Evolutionary conservation across 1,140 invertebrate species (phyloP).

Genomic region (Lepidurus arcticus): DNA sequence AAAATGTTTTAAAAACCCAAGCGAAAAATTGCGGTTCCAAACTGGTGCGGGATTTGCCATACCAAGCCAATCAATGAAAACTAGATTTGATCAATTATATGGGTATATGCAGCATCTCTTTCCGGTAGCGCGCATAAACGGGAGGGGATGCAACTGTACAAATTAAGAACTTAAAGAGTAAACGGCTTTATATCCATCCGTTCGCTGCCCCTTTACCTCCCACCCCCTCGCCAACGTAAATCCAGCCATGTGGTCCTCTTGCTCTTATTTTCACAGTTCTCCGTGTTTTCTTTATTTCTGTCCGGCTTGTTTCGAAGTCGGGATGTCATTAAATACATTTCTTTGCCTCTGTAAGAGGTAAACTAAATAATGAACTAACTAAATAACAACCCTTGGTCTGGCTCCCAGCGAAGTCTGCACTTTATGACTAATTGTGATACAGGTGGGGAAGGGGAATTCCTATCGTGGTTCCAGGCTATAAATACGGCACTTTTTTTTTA

Average conservation of each 20-base stretch:
- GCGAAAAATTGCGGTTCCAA: conserved; percentile 1
- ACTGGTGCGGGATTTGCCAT: background rate
- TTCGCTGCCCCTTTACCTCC: background rate
- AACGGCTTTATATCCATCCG: background rate
- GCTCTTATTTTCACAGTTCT: conserved; percentile 1
- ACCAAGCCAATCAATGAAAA: background rate
- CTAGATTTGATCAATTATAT: background rate
- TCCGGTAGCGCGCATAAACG: background rate
- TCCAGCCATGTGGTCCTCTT: background rate
- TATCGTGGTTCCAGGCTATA: background rate
- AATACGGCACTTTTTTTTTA: background rate
- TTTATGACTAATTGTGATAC: background rate
- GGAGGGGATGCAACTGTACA: background rate
- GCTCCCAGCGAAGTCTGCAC: background rate
- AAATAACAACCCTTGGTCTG: background rate
- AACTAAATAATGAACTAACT: background rate
- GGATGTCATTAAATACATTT: conserved; percentile 6
- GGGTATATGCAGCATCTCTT: background rate
- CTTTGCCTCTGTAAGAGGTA: background rate
- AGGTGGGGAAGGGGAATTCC: background rate
- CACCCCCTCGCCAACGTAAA: background rate
- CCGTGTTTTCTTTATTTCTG: conserved; percentile 16
- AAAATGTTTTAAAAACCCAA: background rate
- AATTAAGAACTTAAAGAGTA: background rate
- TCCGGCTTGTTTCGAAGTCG: background rate